A percentile compares a stretch with the other conserved stretches of the same genome.
Evolutionary conservation across 2,888 invertebrate species (phyloP).

Genomic region (Chloromyia formosa): DNA sequence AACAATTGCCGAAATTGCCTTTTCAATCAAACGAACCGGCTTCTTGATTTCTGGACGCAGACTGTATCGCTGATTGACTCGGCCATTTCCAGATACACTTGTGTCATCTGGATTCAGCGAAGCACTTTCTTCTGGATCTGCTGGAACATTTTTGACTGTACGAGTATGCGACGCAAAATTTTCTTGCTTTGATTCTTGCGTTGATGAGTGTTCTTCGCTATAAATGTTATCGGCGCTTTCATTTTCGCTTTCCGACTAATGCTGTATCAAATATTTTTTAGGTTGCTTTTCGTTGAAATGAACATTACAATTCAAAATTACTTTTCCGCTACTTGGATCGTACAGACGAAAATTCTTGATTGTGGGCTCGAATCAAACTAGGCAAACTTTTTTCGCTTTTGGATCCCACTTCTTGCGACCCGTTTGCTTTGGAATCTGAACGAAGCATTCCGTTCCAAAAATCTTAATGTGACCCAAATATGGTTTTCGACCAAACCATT

Average conservation of each 20-base stretch:
- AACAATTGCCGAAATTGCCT: background rate
- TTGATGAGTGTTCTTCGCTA: background rate
- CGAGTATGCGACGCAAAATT: too few relatives aligned
- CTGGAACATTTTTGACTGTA: background rate
- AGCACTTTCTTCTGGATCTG: background rate
- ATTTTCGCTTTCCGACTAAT: background rate
- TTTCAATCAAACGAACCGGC: background rate
- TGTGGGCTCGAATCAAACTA: background rate
- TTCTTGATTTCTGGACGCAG: background rate
- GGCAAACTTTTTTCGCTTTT: background rate
- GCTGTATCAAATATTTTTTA: background rate
- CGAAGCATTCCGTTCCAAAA: too few relatives aligned
- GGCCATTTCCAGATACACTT: background rate
- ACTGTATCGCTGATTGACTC: background rate
- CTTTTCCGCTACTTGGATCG: background rate
- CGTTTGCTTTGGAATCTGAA: too few relatives aligned
- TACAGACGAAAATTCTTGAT: conserved; percentile 10
- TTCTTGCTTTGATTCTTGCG: background rate
- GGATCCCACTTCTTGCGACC: too few relatives aligned
- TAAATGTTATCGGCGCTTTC: background rate
- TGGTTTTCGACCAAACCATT: too few relatives aligned
- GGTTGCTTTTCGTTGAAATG: background rate
- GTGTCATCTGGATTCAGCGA: background rate
- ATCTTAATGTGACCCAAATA: too few relatives aligned
- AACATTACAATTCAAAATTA: conserved; percentile 4